phyloP scores from a whole-genome alignment of 2,888 invertebrate species.

The Tanytarsus gracilentus region DNA sequence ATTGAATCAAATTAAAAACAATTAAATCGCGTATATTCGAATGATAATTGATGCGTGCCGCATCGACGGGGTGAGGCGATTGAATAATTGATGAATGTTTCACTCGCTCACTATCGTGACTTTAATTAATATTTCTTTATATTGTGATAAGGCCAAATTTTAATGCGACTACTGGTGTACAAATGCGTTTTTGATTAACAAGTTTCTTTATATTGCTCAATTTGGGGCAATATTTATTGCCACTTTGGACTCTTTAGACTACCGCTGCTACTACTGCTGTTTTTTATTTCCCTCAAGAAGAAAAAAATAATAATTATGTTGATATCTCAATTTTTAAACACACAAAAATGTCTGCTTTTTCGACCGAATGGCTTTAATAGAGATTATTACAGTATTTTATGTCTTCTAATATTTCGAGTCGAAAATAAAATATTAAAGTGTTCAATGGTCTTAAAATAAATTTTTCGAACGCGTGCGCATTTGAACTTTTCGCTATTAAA shows the following conservation, averaged over 20 bases:
- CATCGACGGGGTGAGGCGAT: not conserved
- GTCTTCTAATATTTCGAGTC: not conserved
- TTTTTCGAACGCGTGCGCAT: constrained; percentile 23
- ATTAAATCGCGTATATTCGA: constrained; percentile 18
- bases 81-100: too few relatives aligned
- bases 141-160: constrained; percentile 4
- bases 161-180: not conserved
- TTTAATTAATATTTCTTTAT: too few relatives aligned
- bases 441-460: not conserved
- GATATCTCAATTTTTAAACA: not conserved
- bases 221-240: not conserved
- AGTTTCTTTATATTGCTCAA: not conserved
- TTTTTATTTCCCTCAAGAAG: not conserved
- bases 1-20: constrained; percentile 25
- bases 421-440: not conserved
- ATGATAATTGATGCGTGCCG: constrained; percentile 12
- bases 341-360: not conserved
- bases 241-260: not conserved
- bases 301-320: not conserved
- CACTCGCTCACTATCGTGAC: too few relatives aligned
- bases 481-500: too few relatives aligned
- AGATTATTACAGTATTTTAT: not conserved
- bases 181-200: not conserved
- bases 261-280: not conserved
- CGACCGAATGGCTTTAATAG: not conserved